A percentile compares a stretch with the other conserved stretches of the same genome.
These are phyloP conservation scores for Resseliella maxima DNA, from an alignment of 2,888 invertebrate species.

Conservation along the genomic window DNA sequence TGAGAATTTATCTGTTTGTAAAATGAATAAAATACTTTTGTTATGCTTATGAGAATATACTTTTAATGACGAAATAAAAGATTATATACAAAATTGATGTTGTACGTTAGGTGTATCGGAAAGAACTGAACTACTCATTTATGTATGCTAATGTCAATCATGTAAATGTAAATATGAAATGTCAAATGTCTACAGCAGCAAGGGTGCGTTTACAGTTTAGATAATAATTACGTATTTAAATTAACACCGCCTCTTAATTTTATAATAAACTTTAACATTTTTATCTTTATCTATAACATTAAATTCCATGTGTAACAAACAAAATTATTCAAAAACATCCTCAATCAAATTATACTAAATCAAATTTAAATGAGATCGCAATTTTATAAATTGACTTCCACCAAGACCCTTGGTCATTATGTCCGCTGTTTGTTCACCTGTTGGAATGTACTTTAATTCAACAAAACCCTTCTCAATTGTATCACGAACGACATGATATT, in stretches of 20 bases:
- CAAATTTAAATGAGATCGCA: conserved; percentile 21
- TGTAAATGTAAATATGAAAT: too few species aligned
- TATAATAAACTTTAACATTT: background rate
- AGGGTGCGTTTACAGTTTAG: too few species aligned
- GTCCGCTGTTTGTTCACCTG: conserved; percentile 53
- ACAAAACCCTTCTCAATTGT: background rate
- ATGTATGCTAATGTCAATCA: too few species aligned
- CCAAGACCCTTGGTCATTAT: conserved; percentile 53
- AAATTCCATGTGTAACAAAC: background rate
- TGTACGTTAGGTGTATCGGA: too few species aligned
- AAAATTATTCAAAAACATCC: background rate
- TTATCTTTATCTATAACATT: background rate
- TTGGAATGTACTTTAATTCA: conserved; percentile 32
- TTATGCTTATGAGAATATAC: too few species aligned
- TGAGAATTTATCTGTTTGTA: too few species aligned
- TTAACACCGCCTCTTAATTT: conserved; percentile 24
- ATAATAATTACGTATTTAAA: too few species aligned
- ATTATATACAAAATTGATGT: too few species aligned
- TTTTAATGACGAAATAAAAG: too few species aligned
- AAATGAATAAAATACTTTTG: too few species aligned
- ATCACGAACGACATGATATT: conserved; percentile 20
- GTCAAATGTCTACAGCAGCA: too few species aligned
- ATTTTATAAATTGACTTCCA: background rate
- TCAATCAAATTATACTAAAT: conserved; percentile 32
- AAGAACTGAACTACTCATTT: too few species aligned